Evolutionary conservation across 2,888 invertebrate genomes (phyloP).

Genomic region (Adela reaumurella): DNA sequence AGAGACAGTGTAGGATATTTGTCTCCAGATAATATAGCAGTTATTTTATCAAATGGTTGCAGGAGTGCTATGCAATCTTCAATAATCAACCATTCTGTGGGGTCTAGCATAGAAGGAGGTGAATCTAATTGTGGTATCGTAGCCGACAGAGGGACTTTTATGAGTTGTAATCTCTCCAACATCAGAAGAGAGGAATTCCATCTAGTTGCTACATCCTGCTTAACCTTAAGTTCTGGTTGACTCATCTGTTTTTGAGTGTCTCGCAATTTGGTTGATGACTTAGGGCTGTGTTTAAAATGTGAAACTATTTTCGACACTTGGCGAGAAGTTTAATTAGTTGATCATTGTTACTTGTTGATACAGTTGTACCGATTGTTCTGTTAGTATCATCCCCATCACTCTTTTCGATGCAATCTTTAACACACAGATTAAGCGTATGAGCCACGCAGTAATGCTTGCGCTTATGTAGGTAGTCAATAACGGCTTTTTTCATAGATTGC

Average conservation of each 20-base stretch:
- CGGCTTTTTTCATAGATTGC: constrained; percentile 14
- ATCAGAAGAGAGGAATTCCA: constrained; percentile 16
- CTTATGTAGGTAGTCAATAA: constrained; percentile 11
- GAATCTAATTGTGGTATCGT: constrained; percentile 10
- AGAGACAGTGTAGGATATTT: constrained; percentile 16
- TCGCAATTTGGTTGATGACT: constrained; percentile 11
- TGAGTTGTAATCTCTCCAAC: constrained; percentile 13
- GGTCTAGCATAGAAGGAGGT: constrained; percentile 10
- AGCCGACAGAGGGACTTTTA: constrained; percentile 14
- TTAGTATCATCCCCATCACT: constrained; percentile 8
- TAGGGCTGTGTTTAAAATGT: constrained; percentile 16
- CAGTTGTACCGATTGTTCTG: constrained; percentile 7
- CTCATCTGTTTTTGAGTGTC: constrained; percentile 14
- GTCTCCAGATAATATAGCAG: constrained; percentile 15
- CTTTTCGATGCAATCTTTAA: constrained; percentile 14
- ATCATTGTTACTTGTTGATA: neutral
- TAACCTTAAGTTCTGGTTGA: constrained; percentile 13
- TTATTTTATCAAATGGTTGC: constrained; percentile 13
- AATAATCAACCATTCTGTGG: constrained; percentile 13
- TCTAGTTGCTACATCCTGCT: constrained; percentile 17
- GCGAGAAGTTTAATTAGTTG: no score
- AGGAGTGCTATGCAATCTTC: constrained; percentile 12
- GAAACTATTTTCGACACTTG: constrained; percentile 15
- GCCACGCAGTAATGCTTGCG: constrained; percentile 15
- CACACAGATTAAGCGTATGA: constrained; percentile 15